Evolutionary conservation across 1,140 invertebrate species (phyloP).

Genomic region (Temnothorax nylanderi): DNA sequence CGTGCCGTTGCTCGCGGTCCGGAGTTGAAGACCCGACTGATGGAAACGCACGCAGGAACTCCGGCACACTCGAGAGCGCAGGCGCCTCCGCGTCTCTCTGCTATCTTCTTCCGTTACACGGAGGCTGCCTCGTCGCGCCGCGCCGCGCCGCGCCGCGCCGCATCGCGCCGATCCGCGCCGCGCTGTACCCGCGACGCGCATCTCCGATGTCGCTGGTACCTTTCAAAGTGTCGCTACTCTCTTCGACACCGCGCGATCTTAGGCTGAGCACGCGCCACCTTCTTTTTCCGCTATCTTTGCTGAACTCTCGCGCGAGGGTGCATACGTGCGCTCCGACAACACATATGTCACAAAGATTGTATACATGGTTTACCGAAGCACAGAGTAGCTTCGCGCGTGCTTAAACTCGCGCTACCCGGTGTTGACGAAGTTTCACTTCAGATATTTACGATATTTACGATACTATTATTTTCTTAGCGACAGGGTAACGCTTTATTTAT

Average conservation of each 20-base stretch:
- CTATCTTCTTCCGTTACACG: conserved; percentile 64
- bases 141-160: conserved; percentile 58
- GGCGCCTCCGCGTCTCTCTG: conserved; percentile 72
- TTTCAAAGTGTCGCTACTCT: conserved; percentile 65
- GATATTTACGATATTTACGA: not conserved
- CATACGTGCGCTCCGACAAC: not conserved
- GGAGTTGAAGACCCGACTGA: conserved; percentile 83
- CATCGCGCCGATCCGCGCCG: conserved; percentile 56
- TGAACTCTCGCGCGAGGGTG: not conserved
- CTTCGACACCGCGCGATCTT: conserved; percentile 65
- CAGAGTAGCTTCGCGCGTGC: not conserved
- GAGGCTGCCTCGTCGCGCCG: conserved; percentile 32
- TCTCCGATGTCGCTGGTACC: conserved; percentile 14
- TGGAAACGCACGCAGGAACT: conserved; percentile 79
- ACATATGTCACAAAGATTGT: conserved; percentile 24
- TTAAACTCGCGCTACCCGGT: not conserved
- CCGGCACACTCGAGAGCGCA: conserved; percentile 77
- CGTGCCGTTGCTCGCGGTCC: conserved; percentile 79
- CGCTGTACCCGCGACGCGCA: conserved; percentile 44
- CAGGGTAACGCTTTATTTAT: not conserved
- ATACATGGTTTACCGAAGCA: not conserved
- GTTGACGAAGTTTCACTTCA: not conserved
- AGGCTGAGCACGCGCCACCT: conserved; percentile 24
- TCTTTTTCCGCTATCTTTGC: conserved; percentile 31
- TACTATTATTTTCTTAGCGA: not conserved